A percentile compares a stretch with the other conserved stretches of the same genome.
phyloP scores from a whole-genome alignment of 2,888 invertebrate species.

The Eupithecia exiguata region DNA sequence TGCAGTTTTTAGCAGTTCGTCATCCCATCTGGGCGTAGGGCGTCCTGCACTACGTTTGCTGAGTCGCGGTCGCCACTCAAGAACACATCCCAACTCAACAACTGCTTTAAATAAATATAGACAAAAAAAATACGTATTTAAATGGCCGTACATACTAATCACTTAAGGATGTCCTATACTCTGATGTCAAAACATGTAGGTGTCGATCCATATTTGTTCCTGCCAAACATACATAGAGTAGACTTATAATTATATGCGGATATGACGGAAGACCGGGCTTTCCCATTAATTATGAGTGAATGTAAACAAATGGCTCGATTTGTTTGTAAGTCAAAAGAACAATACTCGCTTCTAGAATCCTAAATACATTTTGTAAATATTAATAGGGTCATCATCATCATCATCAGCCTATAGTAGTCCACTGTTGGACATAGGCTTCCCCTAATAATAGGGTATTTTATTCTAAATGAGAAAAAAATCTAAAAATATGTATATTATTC shows the following conservation, averaged over 20 bases:
- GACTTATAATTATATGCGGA: not conserved
- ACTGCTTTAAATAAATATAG: no score
- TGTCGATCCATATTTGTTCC: not conserved
- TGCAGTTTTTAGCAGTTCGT: no score
- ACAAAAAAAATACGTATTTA: not conserved
- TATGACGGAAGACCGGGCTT: not conserved
- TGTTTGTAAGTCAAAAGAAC: not conserved
- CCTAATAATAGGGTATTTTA: no score
- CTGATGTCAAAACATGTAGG: conserved; percentile 4
- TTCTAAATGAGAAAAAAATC: no score
- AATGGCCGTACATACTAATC: not conserved
- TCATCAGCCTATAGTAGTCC: no score
- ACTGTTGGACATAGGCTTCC: no score
- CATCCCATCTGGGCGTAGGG: no score
- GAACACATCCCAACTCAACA: no score
- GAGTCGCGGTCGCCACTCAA: no score
- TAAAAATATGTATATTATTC: no score
- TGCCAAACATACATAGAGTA: not conserved
- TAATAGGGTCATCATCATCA: no score
- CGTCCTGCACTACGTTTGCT: no score
- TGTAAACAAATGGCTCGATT: not conserved
- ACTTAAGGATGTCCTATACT: not conserved
- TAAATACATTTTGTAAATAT: not conserved
- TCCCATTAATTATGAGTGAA: not conserved
- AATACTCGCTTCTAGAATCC: not conserved